Evolutionary conservation across 1,140 invertebrate genomes (phyloP), one percentile per base, ranked within the genome.

Genomic region (Thalassaphorura encarpata): DNA sequence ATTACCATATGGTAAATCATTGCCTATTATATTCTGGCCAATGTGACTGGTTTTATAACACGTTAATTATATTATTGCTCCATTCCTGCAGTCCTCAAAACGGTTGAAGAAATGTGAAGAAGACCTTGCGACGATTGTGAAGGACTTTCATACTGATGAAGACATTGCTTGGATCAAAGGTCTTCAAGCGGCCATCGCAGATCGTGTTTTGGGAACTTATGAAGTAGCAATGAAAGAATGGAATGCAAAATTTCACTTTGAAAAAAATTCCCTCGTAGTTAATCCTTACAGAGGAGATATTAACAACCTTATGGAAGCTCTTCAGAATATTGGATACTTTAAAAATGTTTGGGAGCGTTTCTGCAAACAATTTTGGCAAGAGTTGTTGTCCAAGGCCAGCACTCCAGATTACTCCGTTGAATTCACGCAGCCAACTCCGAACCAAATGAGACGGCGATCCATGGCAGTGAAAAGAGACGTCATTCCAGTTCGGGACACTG

Each of bases 311-410:
- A 45, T 64, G 1, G 53, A 59, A n/a, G 50, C 60, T 21, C 16
- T 64, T 13, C 23, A 45, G 33, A 60, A 61, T 52, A 26, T 56
- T 0, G n/a, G 45, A 21, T 42, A 21, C 3, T 61, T 52, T n/a
- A 11, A 27, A 24, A 40, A 28, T 21, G 15, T 56, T 0, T 56
- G 53, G 50, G 42, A 49, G 5, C 55, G 42, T 28, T 64, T 64
- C 41, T 31, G 24, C 42, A 40, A 45, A 19, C 49, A 59, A 33
- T 8, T 64, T n/a, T 64, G 63, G 63, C 18, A 55, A 29, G 60
- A 61, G 49, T 18, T 64, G 11, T 40, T 64, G 0, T 51, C 51
- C 3, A 61, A 59, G 42, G 47, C 54, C 31, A 60, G 45, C 45
- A 45, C 50, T 18, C 50, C 55, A 1, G 48, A 61, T 18, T 61